A percentile compares a stretch with the other conserved stretches of the same genome.
Conservation (phyloP, 2,113 vertebrate species). For the Micronycteris hirsuta region DNA sequence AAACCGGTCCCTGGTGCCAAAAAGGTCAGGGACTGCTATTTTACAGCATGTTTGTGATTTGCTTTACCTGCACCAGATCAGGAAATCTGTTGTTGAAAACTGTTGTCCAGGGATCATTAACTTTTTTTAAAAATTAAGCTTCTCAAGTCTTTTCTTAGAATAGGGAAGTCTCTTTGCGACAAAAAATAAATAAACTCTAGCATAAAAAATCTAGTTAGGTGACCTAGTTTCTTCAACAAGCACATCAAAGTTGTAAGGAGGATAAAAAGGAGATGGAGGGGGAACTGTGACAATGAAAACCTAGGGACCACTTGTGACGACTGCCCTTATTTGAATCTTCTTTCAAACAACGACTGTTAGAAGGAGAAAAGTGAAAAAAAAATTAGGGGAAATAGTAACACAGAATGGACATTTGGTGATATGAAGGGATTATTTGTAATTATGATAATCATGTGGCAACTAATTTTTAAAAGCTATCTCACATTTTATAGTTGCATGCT, state of each 20-base stretch:
- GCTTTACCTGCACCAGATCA: not conserved
- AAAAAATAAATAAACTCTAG: not conserved
- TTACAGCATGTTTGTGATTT: not conserved
- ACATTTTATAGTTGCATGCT: not conserved
- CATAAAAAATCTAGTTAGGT: slow-evolving; percentile 12
- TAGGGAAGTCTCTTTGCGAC: slow-evolving; percentile 4
- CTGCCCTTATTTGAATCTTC: not conserved
- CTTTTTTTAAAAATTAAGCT: not conserved
- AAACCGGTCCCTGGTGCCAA: too few relatives aligned
- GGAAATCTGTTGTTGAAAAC: not conserved
- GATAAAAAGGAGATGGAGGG: not conserved
- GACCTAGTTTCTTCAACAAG: not conserved
- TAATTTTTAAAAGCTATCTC: not conserved
- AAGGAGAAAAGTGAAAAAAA: not conserved
- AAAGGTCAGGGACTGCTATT: not conserved
- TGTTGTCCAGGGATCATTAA: not conserved
- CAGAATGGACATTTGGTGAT: not conserved
- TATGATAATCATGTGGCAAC: not conserved
- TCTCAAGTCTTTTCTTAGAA: slow-evolving; percentile 26
- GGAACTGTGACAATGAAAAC: not conserved
- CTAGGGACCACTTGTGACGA: not conserved
- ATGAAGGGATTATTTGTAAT: slow-evolving; percentile 2
- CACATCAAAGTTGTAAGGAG: not conserved
- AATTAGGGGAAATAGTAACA: not conserved
- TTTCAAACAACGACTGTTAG: not conserved